Conservation (phyloP, 2,797 vertebrate genomes). For the Sebastes vulpes region DNA sequence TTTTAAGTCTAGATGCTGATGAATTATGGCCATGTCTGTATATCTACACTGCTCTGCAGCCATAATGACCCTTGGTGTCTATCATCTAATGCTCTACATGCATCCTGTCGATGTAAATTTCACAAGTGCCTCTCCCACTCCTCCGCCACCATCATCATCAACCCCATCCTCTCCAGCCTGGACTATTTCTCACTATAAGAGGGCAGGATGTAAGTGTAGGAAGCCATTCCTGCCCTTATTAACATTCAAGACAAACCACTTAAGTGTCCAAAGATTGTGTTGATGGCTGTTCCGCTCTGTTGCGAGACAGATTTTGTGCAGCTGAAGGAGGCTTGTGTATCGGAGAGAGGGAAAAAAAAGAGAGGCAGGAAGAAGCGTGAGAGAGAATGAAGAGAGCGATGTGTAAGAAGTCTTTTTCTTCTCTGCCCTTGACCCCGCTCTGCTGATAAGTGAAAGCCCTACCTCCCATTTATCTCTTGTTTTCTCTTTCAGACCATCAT, state of each 20-base stretch:
- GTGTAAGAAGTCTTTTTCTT: slow-evolving; percentile 8
- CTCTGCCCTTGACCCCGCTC: slow-evolving; percentile 51
- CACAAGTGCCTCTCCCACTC: slow-evolving; percentile 6
- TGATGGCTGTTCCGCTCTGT: not conserved
- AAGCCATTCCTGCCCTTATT: slow-evolving; percentile 37
- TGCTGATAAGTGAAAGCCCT: slow-evolving; percentile 47
- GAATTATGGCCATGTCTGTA: not conserved
- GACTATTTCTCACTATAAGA: slow-evolving; percentile 28
- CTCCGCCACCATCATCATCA: slow-evolving; percentile 27
- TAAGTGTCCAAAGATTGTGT: slow-evolving; percentile 3
- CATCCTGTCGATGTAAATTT: slow-evolving; percentile 27
- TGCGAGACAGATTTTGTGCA: slow-evolving; percentile 5
- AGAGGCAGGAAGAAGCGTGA: not conserved
- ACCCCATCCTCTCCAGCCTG: slow-evolving; percentile 28
- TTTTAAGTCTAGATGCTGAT: not conserved
- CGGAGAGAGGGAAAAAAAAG: not conserved
- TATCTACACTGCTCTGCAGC: not conserved
- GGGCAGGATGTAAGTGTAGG: slow-evolving; percentile 37
- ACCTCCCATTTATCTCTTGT: slow-evolving; percentile 45
- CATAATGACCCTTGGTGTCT: slow-evolving; percentile 10
- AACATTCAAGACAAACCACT: slow-evolving; percentile 13
- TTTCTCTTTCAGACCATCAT: slow-evolving; percentile 92
- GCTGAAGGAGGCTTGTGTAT: slow-evolving; percentile 16
- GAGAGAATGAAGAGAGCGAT: slow-evolving; percentile 10
- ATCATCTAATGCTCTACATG: slow-evolving; percentile 2